phyloP scores from a whole-genome alignment of 2,797 vertebrate genomes.

The Thalassophryne amazonica region DNA sequence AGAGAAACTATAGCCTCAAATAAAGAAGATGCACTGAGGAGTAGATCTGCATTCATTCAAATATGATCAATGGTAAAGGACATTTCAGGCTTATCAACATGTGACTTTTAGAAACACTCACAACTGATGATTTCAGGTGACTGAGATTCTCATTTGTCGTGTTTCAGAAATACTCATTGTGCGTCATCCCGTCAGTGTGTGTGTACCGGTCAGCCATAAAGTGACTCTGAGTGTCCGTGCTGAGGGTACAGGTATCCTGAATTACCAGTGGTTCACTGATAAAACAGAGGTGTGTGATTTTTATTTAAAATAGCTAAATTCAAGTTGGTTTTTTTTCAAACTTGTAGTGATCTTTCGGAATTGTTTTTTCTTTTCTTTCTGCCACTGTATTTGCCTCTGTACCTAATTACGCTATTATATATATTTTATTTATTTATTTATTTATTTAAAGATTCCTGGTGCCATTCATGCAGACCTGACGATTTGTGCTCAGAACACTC shows the following conservation, averaged over 20 bases:
- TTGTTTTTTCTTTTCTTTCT: not conserved
- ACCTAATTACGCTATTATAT: rapidly evolving
- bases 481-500: constrained; percentile 67
- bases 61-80: constrained; percentile 68
- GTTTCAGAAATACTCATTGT: constrained; percentile 79
- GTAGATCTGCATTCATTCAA: constrained; percentile 26
- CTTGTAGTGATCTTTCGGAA: not conserved
- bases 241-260: constrained; percentile 60
- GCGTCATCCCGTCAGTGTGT: constrained; percentile 76
- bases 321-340: not conserved
- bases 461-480: constrained; percentile 75
- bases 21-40: constrained; percentile 53
- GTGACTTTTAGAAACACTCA: not conserved
- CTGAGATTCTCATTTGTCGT: not conserved
- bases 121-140: not conserved
- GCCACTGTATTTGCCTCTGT: not conserved
- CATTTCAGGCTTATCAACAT: not conserved
- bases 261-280: constrained; percentile 86
- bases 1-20: not conserved
- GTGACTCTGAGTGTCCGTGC: constrained; percentile 80
- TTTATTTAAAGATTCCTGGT: constrained; percentile 60
- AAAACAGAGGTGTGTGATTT: constrained; percentile 67
- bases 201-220: constrained; percentile 75
- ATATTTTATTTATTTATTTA: not conserved
- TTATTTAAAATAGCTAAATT: not conserved